Evolutionary conservation across 2,113 vertebrate species (phyloP).

Genomic region (Sinocyclocheilus anshuiensis): DNA sequence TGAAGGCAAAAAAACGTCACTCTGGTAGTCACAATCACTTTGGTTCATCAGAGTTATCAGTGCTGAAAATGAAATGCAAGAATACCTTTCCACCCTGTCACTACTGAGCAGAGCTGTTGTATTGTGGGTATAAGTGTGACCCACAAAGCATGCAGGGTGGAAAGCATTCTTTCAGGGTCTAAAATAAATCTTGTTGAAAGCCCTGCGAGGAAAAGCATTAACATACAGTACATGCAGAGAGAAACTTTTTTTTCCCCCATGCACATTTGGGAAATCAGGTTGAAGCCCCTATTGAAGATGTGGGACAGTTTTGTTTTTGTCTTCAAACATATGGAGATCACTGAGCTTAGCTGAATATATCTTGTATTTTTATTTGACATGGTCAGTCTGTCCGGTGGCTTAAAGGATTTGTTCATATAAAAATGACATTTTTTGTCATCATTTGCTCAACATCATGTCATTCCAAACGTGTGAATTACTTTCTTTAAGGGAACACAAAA

Average conservation of each 20-base stretch:
- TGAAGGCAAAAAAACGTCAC: background rate
- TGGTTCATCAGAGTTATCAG: conserved; percentile 14
- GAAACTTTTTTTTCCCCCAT: background rate
- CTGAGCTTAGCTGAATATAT: background rate
- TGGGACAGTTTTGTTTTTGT: background rate
- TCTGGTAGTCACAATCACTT: background rate
- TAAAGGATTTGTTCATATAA: background rate
- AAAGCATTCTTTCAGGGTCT: background rate
- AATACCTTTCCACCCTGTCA: conserved; percentile 1
- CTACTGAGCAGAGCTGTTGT: background rate
- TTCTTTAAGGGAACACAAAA: background rate
- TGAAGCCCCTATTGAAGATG: background rate
- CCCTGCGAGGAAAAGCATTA: background rate
- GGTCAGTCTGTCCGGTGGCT: background rate
- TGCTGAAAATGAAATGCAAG: conserved; percentile 1
- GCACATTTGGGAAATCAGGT: conserved; percentile 14
- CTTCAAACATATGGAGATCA: background rate
- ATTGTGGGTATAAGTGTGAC: background rate
- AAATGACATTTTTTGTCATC: background rate
- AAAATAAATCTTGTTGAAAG: background rate
- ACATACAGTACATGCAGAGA: background rate
- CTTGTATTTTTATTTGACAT: background rate
- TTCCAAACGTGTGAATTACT: background rate
- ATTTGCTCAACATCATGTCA: background rate
- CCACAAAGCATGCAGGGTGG: background rate